phyloP scores from a whole-genome alignment of 2,888 invertebrate species.

The Helleia helle region DNA sequence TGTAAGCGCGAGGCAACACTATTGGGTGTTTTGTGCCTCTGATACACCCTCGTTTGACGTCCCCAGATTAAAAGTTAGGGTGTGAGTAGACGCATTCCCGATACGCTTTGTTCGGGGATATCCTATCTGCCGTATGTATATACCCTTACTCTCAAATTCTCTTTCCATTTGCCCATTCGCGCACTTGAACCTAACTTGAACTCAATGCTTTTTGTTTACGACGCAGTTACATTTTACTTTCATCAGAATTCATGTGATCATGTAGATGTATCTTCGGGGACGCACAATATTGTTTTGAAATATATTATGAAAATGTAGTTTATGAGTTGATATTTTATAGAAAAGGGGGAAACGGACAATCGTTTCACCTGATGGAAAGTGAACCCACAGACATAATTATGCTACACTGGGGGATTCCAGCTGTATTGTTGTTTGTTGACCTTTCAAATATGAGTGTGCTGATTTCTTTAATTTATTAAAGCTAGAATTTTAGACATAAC shows the following conservation, averaged over 20 bases:
- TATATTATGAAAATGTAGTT: too few species aligned
- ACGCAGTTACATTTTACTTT: constrained; percentile 8
- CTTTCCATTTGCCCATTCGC: constrained; percentile 24
- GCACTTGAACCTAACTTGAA: constrained; percentile 22
- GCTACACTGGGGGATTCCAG: too few species aligned
- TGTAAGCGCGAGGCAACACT: constrained; percentile 64
- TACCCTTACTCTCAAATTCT: constrained; percentile 24
- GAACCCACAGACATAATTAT: too few species aligned
- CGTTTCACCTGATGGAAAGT: too few species aligned
- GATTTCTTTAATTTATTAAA: too few species aligned
- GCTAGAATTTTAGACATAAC: too few species aligned
- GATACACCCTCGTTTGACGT: constrained; percentile 55
- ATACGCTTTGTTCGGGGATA: constrained; percentile 35
- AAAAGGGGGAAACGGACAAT: too few species aligned
- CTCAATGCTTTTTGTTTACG: constrained; percentile 14
- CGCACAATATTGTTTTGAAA: neutral
- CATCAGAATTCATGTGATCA: neutral
- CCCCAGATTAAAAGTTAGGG: constrained; percentile 51
- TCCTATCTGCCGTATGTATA: constrained; percentile 18
- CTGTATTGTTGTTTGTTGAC: too few species aligned
- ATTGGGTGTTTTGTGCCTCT: constrained; percentile 65
- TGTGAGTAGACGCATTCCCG: constrained; percentile 34
- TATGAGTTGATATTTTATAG: too few species aligned
- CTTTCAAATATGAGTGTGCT: too few species aligned
- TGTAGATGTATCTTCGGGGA: too few species aligned